phyloP scores from a whole-genome alignment of 2,888 invertebrate species.

The Noctua pronuba region DNA sequence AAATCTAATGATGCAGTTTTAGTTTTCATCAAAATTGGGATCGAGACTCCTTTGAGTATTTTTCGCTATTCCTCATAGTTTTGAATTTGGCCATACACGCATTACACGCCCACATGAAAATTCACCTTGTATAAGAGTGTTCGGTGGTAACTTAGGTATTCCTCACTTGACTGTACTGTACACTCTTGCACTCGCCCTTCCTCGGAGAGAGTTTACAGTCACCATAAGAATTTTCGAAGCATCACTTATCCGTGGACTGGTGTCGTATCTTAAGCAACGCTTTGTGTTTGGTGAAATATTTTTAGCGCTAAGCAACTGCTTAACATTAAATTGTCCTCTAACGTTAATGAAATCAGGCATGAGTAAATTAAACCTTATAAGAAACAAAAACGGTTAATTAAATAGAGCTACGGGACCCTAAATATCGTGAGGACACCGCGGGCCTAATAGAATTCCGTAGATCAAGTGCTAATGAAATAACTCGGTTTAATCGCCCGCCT shows the following conservation, averaged over 20 bases:
- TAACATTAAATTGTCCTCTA: neutral
- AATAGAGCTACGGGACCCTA: conserved; percentile 47
- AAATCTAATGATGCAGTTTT: too few species aligned
- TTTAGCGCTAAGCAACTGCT: neutral
- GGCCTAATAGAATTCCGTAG: conserved; percentile 72
- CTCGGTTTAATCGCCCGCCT: conserved; percentile 76
- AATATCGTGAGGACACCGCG: conserved; percentile 65
- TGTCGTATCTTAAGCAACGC: neutral
- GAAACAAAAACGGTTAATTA: conserved; percentile 35
- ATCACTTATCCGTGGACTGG: too few species aligned
- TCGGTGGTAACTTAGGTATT: neutral
- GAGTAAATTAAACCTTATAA: conserved; percentile 48
- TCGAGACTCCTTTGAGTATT: too few species aligned
- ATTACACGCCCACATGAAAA: too few species aligned
- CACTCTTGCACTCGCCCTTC: too few species aligned
- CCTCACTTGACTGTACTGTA: neutral
- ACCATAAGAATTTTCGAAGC: too few species aligned
- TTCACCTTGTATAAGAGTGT: too few species aligned
- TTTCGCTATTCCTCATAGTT: too few species aligned
- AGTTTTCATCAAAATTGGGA: too few species aligned
- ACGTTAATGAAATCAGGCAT: neutral
- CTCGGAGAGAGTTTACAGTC: too few species aligned
- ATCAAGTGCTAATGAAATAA: conserved; percentile 81
- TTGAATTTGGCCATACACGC: too few species aligned
- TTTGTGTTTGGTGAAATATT: neutral